These are phyloP conservation scores for Meriones unguiculatus DNA, from an alignment of 2,113 vertebrate species.

Conservation along the genomic window DNA sequence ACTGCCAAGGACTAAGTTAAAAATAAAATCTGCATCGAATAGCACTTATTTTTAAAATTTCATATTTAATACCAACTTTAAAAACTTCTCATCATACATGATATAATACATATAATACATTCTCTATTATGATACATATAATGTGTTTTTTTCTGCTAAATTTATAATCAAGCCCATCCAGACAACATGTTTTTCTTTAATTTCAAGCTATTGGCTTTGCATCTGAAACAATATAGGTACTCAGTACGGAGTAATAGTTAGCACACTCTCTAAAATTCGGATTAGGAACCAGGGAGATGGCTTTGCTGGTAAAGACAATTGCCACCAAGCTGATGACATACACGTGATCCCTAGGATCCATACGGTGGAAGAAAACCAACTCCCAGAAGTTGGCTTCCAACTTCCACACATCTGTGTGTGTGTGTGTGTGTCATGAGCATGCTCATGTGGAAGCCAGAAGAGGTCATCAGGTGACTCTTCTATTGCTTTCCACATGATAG, in stretches of 20 bases:
- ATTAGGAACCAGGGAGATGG: not conserved
- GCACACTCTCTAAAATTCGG: not conserved
- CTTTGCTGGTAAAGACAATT: not conserved
- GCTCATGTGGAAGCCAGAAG: not conserved
- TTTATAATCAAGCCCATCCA: not conserved
- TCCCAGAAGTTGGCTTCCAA: not conserved
- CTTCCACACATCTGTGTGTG: not conserved
- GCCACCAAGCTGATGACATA: not conserved
- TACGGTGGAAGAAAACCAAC: not conserved
- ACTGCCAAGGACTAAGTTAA: not conserved
- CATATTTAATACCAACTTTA: not conserved
- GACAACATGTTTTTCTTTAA: not conserved
- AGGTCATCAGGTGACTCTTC: not conserved
- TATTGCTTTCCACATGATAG: not conserved
- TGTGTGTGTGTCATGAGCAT: no score
- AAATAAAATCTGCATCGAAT: not conserved
- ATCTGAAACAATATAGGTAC: not conserved
- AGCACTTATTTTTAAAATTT: not conserved
- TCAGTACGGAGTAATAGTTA: no score
- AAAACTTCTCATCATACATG: not conserved
- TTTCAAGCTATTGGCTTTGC: not conserved
- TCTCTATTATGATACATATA: not conserved
- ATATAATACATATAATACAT: not conserved
- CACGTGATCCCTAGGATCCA: not conserved
- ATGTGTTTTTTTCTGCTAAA: not conserved